Base-by-base conservation (phyloP, 2,797 vertebrate species). In the Okamejei kenojei region DNA sequence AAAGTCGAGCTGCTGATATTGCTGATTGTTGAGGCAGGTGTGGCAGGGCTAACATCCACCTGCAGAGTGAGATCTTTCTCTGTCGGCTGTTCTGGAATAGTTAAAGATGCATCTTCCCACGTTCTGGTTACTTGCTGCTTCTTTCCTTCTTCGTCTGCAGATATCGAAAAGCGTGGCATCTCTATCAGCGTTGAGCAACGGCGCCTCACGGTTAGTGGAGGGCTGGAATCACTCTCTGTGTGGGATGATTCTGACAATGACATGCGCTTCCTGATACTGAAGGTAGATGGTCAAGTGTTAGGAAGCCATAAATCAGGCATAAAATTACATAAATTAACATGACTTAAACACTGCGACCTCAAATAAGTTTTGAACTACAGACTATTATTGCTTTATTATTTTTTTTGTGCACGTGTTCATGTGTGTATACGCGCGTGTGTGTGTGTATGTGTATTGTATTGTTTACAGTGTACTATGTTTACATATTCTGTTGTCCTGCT, bases 151-250 rank as follows among this genome's bases (percentile, higher is more conserved):
- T 98, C 98, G 94, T 99, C 98, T 0, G 97, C 91, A 0, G 97
- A 97, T 94, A 98, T 97, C 82, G 98, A 97, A 54, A 98, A 98
- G 58, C 97, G 98, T 0, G 98, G 97, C 96, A 97, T 97, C 94
- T 99, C 98, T 0, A 98, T 97, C 76, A 99, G 97, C 65, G 98
- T 98, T 0, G 99, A 99, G 95, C 98, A 98, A 95, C 97, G 98
- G 0, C 98, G 96, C 0, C 99, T 97, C 35, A 98, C 98, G 0
- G 98, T 98, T 93, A 99, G 96, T 0, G 99, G 99, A 0, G 99
- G 99, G 94, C 98, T 99, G 90, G 98, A 99, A 96, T 99, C 99
- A 1, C 98, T 99, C 96, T 99, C 99, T 0, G 98, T 99, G 96
- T 99, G 98, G 1, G 98, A 99, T 0, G 99, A 99, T 95, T 99